Percentiles rank a stretch among this genome's conserved stretches.
Conservation (phyloP, 2,888 invertebrate genomes). For the Conops quadrifasciatus region DNA sequence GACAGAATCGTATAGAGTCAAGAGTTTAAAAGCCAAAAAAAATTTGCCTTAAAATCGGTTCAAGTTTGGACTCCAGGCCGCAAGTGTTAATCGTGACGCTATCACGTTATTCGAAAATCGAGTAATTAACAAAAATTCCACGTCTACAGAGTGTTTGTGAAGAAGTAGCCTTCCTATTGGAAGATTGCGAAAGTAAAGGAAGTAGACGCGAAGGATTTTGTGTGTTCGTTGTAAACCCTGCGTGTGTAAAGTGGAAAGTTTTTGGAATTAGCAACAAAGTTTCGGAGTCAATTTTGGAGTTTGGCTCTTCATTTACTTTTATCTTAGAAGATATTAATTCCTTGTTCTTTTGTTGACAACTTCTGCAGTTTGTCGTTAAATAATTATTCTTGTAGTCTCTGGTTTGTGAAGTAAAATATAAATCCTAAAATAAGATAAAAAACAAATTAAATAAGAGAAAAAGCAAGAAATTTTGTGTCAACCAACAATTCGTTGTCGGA, state of each 20-base stretch:
- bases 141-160: too few species aligned
- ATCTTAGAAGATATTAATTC: too few species aligned
- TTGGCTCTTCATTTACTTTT: too few species aligned
- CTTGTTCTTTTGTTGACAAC: neutral
- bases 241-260: constrained; percentile 13
- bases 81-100: too few species aligned
- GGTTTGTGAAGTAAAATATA: neutral
- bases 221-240: constrained; percentile 9
- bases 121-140: too few species aligned
- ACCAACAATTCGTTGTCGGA: constrained; percentile 28
- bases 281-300: too few species aligned
- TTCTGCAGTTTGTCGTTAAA: neutral
- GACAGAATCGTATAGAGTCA: neutral
- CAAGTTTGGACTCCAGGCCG: too few species aligned
- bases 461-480: neutral
- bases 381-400: neutral
- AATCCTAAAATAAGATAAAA: constrained; percentile 5
- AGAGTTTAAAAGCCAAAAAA: neutral
- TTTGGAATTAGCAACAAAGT: neutral
- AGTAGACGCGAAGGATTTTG: neutral
- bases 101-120: too few species aligned
- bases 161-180: too few species aligned
- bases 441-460: constrained; percentile 13
- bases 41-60: neutral
- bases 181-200: neutral